phyloP scores from a whole-genome alignment of 2,888 invertebrate species.

The Crioceris asparagi region DNA sequence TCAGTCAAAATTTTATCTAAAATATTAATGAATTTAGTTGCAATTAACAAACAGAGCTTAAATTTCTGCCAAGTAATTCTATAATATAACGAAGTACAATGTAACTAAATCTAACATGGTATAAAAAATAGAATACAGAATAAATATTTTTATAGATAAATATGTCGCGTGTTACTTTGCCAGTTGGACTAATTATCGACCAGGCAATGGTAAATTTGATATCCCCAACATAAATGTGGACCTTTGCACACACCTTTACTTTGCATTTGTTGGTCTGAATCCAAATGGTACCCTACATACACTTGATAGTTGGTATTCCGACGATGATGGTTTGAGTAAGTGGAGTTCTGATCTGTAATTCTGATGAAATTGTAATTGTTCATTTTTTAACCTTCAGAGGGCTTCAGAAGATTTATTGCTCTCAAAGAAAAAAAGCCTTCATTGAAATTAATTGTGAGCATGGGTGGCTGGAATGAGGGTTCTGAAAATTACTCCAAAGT shows the following conservation, averaged over 20 bases:
- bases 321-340: slow-evolving; percentile 19
- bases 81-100: too few relatives aligned
- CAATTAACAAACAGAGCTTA: too few relatives aligned
- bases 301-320: slow-evolving; percentile 25
- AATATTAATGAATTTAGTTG: too few relatives aligned
- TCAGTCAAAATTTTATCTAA: too few relatives aligned
- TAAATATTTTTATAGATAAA: slow-evolving; percentile 1
- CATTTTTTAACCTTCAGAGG: slow-evolving; percentile 14
- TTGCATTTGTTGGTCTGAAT: slow-evolving; percentile 25
- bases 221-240: slow-evolving; percentile 22
- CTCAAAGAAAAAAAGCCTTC: slow-evolving; percentile 43
- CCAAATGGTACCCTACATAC: slow-evolving; percentile 17
- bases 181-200: slow-evolving; percentile 26
- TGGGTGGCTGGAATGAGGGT: slow-evolving; percentile 58
- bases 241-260: slow-evolving; percentile 27
- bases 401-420: slow-evolving; percentile 14
- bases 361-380: neutral
- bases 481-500: slow-evolving; percentile 35
- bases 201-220: slow-evolving; percentile 24
- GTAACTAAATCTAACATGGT: too few relatives aligned
- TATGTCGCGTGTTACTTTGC: slow-evolving; percentile 25
- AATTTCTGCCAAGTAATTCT: too few relatives aligned
- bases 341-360: too few relatives aligned
- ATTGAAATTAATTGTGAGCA: slow-evolving; percentile 48
- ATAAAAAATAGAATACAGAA: neutral